These are phyloP conservation scores for Squalus acanthias DNA, from an alignment of 2,797 vertebrate species.

Conservation along the genomic window DNA sequence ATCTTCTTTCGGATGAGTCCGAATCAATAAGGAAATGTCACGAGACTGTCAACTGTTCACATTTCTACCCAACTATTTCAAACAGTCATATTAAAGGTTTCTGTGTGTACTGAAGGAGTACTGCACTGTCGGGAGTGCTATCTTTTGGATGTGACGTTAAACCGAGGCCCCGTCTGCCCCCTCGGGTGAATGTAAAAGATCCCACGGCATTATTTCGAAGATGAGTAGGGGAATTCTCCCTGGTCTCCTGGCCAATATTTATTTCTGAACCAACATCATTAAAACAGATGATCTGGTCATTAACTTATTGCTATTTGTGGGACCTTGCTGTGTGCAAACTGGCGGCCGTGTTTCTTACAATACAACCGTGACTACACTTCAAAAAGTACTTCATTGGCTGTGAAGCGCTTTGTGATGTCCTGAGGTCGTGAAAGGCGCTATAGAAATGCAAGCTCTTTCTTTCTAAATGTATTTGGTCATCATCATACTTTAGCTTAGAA, in stretches of 20 bases:
- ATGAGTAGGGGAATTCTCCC: background rate
- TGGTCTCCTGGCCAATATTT: background rate
- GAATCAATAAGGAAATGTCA: background rate
- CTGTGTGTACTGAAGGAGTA: background rate
- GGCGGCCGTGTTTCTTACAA: background rate
- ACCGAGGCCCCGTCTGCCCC: background rate
- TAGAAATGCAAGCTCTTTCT: background rate
- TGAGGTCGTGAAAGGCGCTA: background rate
- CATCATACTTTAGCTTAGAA: background rate
- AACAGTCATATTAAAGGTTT: background rate
- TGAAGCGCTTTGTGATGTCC: too few species aligned
- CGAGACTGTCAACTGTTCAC: background rate
- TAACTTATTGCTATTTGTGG: too few species aligned
- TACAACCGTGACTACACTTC: background rate
- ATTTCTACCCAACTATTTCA: background rate
- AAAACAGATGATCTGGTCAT: background rate
- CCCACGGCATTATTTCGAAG: background rate
- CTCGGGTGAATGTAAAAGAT: background rate
- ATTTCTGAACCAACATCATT: too few species aligned
- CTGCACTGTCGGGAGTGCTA: background rate
- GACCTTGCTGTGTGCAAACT: background rate
- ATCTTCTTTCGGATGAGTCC: background rate
- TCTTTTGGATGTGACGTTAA: background rate
- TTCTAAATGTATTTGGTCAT: background rate
- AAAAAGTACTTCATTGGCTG: background rate